Evolutionary conservation across 2,797 vertebrate genomes (phyloP).

Genomic region (Naso thynnoides): DNA sequence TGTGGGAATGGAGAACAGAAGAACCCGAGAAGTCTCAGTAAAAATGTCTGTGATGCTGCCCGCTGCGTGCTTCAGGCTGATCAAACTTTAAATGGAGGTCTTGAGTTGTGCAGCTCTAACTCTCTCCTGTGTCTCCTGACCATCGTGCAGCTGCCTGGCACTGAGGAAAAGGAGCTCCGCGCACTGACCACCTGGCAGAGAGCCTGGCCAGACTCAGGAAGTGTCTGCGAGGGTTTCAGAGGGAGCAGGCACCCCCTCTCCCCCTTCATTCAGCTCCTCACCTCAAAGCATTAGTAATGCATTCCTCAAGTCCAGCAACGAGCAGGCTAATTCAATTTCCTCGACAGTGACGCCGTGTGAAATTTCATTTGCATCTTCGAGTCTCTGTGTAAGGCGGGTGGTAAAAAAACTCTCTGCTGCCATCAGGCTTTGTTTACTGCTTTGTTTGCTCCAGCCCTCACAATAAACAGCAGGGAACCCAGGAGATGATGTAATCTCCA

Average conservation of each 20-base stretch:
- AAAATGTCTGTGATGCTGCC: background rate
- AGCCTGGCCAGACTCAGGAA: conserved; percentile 78
- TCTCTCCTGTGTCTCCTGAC: conserved; percentile 47
- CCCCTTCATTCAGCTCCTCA: conserved; percentile 75
- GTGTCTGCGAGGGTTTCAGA: conserved; percentile 43
- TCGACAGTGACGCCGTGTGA: conserved; percentile 73
- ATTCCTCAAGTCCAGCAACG: conserved; percentile 80
- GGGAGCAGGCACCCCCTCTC: conserved; percentile 28
- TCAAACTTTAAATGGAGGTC: conserved; percentile 35
- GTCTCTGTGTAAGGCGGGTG: conserved; percentile 36
- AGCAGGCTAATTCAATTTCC: conserved; percentile 82
- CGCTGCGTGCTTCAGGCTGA: background rate
- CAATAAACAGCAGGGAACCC: conserved; percentile 57
- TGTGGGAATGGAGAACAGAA: background rate
- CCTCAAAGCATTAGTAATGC: conserved; percentile 83
- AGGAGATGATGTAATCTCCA: conserved; percentile 42
- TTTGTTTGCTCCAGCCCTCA: conserved; percentile 43
- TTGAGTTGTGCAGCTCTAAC: conserved; percentile 23
- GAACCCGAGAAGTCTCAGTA: background rate
- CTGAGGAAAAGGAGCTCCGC: conserved; percentile 45
- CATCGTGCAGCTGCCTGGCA: conserved; percentile 75
- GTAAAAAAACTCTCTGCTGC: conserved; percentile 38
- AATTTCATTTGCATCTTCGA: conserved; percentile 75
- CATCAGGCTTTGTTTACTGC: conserved; percentile 63
- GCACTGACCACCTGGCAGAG: conserved; percentile 66